Base-by-base conservation (phyloP, 1,140 invertebrate species). In the Musca domestica region DNA sequence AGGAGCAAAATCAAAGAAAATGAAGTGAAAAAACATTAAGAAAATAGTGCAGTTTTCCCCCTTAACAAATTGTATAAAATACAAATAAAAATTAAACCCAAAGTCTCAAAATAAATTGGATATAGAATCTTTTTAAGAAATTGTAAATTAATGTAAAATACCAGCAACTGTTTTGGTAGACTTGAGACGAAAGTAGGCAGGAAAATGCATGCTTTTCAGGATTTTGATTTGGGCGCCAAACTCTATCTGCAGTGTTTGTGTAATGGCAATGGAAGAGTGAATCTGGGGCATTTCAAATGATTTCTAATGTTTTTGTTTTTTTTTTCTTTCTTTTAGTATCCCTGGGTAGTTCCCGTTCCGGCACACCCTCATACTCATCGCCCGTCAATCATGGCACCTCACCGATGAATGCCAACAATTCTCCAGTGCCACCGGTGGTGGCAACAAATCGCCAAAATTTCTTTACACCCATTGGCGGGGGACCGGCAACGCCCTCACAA, bases 341-440 rank as follows among this genome's bases (percentile, higher is more conserved):
- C 12, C 84, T 98, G 66, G 93, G 94, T 74, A 95, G 93, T 81
- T 96, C 95, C 9, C 87, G 94, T 68, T 95, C 95, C 65, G 91
- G 92, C 67, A 95, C 93, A 48, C 93, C 94, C 68, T 92, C 92
- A 30, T 94, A 91, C 80, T 92, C 91, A 49, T 93, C 92, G 20
- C 90, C 91, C 73, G 90, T 88, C 27, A 87, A 89, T 77, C 84
- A 89, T 74, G 85, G 87, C 73, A 85, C 87, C 74, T 90, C 88
- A 17, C 87, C 87, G 15, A 87, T 87, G 72, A 86, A 87, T 67
- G 58, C 49, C 34, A 87, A 87, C 76, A 88, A 88, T 71, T 89
- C 89, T 19, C 90, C 90, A 17, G 84, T 88, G 22, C 90, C 90
- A 41, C 56, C 30, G 30, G 84, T 88, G 20, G 86, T 85, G 81